These are phyloP conservation scores for Drosophila gunungcola DNA, from an alignment of 1,140 invertebrate species.

Conservation along the genomic window DNA sequence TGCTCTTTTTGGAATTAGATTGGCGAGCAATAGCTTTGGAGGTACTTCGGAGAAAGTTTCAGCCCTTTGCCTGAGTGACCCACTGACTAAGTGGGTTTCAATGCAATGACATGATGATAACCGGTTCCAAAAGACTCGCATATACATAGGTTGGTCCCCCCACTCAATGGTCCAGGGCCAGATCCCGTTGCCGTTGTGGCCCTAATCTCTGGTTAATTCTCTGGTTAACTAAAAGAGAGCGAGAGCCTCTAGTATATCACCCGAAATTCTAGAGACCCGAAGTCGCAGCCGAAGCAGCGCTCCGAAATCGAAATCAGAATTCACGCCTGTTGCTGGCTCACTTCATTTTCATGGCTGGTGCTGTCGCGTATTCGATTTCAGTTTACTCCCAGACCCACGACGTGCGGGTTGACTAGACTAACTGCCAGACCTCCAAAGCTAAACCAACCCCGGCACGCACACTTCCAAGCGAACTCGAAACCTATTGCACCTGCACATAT, in stretches of 20 bases:
- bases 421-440: slow-evolving; percentile 8
- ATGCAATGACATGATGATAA: slow-evolving; percentile 14
- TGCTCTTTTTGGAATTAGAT: slow-evolving; percentile 19
- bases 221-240: slow-evolving; percentile 5
- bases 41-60: slow-evolving; percentile 37
- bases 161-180: slow-evolving; percentile 23
- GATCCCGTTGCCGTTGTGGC: slow-evolving; percentile 20
- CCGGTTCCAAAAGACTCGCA: slow-evolving; percentile 10
- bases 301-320: slow-evolving; percentile 32
- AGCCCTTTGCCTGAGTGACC: slow-evolving; percentile 1
- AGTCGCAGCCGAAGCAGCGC: slow-evolving; percentile 12
- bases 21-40: not conserved
- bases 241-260: slow-evolving; percentile 2
- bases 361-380: slow-evolving; percentile 64
- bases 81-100: slow-evolving; percentile 4
- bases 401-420: slow-evolving; percentile 63
- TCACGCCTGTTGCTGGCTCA: slow-evolving; percentile 37
- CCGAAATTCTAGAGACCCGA: slow-evolving; percentile 32
- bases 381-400: slow-evolving; percentile 71
- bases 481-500: slow-evolving; percentile 49
- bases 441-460: slow-evolving; percentile 13
- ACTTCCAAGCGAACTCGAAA: slow-evolving; percentile 27
- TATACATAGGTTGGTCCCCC: not conserved
- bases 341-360: slow-evolving; percentile 57
- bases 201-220: slow-evolving; percentile 8